These are phyloP conservation scores for Squalus acanthias DNA, from an alignment of 2,797 vertebrate species.

Conservation along the genomic window DNA sequence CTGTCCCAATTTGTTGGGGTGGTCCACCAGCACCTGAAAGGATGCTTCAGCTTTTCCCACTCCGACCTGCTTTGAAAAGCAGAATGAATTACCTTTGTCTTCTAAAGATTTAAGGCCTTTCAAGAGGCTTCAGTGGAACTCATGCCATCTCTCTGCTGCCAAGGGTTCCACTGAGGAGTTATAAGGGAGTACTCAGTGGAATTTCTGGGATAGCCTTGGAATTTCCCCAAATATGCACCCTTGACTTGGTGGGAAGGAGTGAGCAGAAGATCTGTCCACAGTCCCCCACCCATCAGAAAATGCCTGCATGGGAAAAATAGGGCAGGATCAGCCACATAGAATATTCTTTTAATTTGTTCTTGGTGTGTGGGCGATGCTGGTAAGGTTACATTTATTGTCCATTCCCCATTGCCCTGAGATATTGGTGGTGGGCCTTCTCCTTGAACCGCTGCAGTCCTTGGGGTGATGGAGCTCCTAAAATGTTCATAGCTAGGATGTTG, in stretches of 20 bases:
- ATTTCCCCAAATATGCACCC: background rate
- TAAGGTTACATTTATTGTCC: background rate
- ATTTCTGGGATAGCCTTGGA: background rate
- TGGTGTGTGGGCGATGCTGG: background rate
- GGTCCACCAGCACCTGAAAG: no score
- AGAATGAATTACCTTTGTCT: background rate
- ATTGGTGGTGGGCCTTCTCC: background rate
- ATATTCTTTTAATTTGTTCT: background rate
- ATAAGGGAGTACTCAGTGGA: background rate
- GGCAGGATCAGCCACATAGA: background rate
- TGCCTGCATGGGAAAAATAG: background rate
- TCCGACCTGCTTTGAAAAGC: background rate
- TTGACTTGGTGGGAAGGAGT: background rate
- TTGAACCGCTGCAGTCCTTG: background rate
- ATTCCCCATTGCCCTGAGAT: background rate
- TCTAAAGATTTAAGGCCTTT: background rate
- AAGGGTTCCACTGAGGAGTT: background rate
- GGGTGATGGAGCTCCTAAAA: background rate
- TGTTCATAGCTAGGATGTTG: background rate
- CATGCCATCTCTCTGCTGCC: background rate
- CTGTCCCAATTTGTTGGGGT: no score
- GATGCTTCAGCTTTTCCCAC: background rate
- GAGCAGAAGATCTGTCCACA: no score
- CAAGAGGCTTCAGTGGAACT: background rate
- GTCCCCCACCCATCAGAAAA: background rate